Base-by-base conservation (phyloP, 1,140 invertebrate genomes). In the Brachionus rotundiformis region DNA sequence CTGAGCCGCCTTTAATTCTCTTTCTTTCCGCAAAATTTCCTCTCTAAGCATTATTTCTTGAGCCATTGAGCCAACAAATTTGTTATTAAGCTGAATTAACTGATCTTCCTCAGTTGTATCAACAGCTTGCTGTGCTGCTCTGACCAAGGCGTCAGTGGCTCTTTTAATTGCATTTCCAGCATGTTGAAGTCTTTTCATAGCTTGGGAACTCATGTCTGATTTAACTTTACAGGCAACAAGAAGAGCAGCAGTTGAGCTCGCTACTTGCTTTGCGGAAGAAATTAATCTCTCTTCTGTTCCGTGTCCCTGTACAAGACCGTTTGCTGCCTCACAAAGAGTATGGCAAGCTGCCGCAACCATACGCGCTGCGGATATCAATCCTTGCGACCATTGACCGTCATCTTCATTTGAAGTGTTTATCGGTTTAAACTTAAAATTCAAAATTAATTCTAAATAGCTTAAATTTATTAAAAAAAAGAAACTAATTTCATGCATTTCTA, bases 361-460 rank as follows among this genome's bases (percentile, higher is more conserved):
- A 82, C 31, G 87, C 85, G 89, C 90, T 0, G 96, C 97, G 0
- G 95, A 98, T 39, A 98, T 94, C 2, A 99, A 90, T 3, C 97
- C 97, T 88, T 98, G 95, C 0, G 95, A 98, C 97, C 96, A 99
- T 85, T 99, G 96, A 0, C 95, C 96, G 88, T 98, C 96, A 86
- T 98, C 95, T 54, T 88, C 87, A 29, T 59, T 59, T 23, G 29
- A 33, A 44, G 11, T 59, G 23, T 7, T 59, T 59, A 63, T 36
- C 16, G 76, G 76, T 23, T 79, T 79, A 13, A 79, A 63, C 76
- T 79, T 36, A 36, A 36, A 6, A 10, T 11, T 31, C 41, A 25
- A 73, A 11, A 44, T 41, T 41, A 19, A 19, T 44, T 41, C 25
- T 1, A 47, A 73, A 3, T n/a, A 36, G 7, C 6, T 39, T 68